phyloP scores from a whole-genome alignment of 2,888 invertebrate species.

The Limulus polyphemus region DNA sequence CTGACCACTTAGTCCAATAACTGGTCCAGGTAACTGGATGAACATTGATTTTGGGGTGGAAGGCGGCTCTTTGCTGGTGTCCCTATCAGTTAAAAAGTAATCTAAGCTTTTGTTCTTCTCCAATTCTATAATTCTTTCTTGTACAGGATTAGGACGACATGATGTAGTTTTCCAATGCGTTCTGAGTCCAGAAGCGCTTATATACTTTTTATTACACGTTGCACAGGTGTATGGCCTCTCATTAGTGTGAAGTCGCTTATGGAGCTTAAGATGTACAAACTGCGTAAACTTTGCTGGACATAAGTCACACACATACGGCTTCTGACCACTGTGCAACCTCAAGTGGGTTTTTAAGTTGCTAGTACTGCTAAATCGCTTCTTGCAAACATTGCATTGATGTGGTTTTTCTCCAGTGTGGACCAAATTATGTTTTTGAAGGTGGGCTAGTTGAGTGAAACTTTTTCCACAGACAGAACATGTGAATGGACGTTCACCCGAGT shows the following conservation, averaged over 20 bases:
- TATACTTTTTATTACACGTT: slow-evolving; percentile 95
- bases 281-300: slow-evolving; percentile 98
- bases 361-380: slow-evolving; percentile 94
- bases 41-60: too few relatives aligned
- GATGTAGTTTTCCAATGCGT: slow-evolving; percentile 94
- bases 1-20: too few relatives aligned
- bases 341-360: slow-evolving; percentile 97
- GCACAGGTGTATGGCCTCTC: slow-evolving; percentile 95
- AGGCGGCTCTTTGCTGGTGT: too few relatives aligned
- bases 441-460: slow-evolving; percentile 94
- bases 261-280: slow-evolving; percentile 85
- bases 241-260: slow-evolving; percentile 83
- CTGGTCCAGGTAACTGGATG: too few relatives aligned
- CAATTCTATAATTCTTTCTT: slow-evolving; percentile 39
- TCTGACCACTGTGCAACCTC: slow-evolving; percentile 87
- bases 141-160: slow-evolving; percentile 78
- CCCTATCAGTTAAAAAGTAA: too few relatives aligned
- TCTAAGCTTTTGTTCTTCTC: slow-evolving; percentile 9
- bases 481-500: slow-evolving; percentile 96
- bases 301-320: slow-evolving; percentile 87
- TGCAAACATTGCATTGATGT: slow-evolving; percentile 94
- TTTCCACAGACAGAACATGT: slow-evolving; percentile 95
- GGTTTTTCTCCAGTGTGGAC: slow-evolving; percentile 99
- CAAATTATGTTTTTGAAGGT: slow-evolving; percentile 94
- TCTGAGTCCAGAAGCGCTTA: slow-evolving; percentile 60